Evolutionary conservation across 2,888 invertebrate species (phyloP).

Genomic region (Drosophila rubida): DNA sequence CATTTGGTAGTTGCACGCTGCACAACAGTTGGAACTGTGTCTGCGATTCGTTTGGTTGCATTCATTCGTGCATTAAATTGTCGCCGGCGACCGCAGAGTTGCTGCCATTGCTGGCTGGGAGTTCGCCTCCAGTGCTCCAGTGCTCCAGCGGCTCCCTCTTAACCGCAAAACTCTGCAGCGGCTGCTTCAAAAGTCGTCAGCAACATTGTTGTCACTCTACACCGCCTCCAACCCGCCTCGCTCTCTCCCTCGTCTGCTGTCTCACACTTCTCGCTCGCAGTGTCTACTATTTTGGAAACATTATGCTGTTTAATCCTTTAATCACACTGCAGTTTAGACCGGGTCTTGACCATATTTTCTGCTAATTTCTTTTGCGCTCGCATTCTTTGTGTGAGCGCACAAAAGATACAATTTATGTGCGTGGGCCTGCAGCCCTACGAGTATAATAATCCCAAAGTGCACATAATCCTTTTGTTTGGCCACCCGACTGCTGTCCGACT

Average conservation of each 20-base stretch:
- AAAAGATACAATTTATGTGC: constrained; percentile 52
- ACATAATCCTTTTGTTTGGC: constrained; percentile 75
- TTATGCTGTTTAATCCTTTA: constrained; percentile 77
- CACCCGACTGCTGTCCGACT: constrained; percentile 41
- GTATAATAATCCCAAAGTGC: constrained; percentile 78
- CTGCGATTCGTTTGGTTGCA: constrained; percentile 40
- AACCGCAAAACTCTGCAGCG: constrained; percentile 47
- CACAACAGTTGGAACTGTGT: constrained; percentile 17
- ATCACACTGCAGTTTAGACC: constrained; percentile 57
- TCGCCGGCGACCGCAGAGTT: constrained; percentile 59
- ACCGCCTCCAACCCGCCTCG: background rate
- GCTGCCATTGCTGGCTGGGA: constrained; percentile 24
- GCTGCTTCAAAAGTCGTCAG: constrained; percentile 65
- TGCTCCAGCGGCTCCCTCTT: background rate
- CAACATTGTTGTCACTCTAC: constrained; percentile 65
- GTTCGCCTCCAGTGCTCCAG: constrained; percentile 7
- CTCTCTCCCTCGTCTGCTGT: background rate
- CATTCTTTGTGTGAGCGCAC: constrained; percentile 39
- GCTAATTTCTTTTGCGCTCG: constrained; percentile 61
- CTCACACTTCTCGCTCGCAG: background rate
- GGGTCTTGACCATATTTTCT: constrained; percentile 59
- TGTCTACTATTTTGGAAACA: constrained; percentile 70
- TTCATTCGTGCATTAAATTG: constrained; percentile 77
- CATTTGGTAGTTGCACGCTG: background rate
- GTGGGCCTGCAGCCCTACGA: constrained; percentile 45